phyloP scores from a whole-genome alignment of 2,113 vertebrate species.

The Pseudorasbora parva region DNA sequence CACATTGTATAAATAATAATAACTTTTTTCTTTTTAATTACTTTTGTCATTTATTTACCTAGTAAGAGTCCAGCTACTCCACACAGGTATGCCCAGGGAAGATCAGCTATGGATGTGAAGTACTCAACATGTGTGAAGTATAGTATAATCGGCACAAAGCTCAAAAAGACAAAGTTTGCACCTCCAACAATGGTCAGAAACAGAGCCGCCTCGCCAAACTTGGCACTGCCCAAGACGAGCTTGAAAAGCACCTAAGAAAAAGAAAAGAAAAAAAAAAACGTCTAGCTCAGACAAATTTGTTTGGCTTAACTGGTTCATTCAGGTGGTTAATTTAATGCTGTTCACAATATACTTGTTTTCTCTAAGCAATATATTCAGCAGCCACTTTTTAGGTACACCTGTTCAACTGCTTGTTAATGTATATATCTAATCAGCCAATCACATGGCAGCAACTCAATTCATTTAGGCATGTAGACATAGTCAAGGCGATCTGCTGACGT shows the following conservation, averaged over 20 bases:
- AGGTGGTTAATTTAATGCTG: neutral
- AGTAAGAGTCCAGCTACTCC: constrained; percentile 90
- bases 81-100: constrained; percentile 92
- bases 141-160: constrained; percentile 89
- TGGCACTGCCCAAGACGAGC: constrained; percentile 94
- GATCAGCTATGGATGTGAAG: constrained; percentile 80
- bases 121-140: constrained; percentile 95
- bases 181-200: constrained; percentile 90
- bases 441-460: too few relatives aligned
- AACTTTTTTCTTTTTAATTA: too few relatives aligned
- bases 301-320: neutral
- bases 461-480: too few relatives aligned
- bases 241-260: constrained; percentile 91
- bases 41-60: constrained; percentile 75
- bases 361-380: too few relatives aligned
- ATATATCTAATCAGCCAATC: too few relatives aligned
- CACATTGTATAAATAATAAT: neutral
- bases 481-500: too few relatives aligned
- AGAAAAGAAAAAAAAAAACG: neutral
- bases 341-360: too few relatives aligned
- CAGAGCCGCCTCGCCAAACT: constrained; percentile 95
- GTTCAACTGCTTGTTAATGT: too few relatives aligned
- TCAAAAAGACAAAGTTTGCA: constrained; percentile 90
- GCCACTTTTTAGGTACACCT: too few relatives aligned
- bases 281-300: neutral